Percentiles rank a stretch among this genome's conserved stretches.
These are phyloP conservation scores for Triplophysa dalaica DNA, from an alignment of 2,113 vertebrate genomes.

Conservation along the genomic window DNA sequence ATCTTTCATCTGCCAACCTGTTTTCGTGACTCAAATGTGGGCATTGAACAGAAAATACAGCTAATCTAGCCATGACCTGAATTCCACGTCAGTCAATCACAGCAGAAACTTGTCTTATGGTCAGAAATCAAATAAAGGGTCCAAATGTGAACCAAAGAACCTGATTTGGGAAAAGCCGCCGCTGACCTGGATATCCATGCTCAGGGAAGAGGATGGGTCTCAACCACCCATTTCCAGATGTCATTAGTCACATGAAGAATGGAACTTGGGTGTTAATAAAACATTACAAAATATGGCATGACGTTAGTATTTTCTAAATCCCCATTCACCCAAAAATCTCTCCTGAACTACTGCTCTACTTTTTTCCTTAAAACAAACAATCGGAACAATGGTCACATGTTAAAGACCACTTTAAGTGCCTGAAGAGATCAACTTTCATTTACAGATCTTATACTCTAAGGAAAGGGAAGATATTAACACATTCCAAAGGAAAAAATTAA, in stretches of 20 bases:
- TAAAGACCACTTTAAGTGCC: too few species aligned
- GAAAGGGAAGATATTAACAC: too few species aligned
- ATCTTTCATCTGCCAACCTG: not conserved
- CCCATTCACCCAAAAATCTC: not conserved
- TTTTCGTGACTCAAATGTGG: not conserved
- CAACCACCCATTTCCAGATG: not conserved
- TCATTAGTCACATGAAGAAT: not conserved
- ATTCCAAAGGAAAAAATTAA: too few species aligned
- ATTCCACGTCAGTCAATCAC: not conserved
- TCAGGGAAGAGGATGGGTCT: conserved; percentile 9
- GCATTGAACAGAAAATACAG: not conserved
- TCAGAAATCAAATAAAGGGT: not conserved
- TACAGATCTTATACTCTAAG: too few species aligned
- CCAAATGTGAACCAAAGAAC: not conserved
- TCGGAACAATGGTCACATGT: too few species aligned
- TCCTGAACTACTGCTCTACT: too few species aligned
- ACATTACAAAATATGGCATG: not conserved
- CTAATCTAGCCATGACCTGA: not conserved
- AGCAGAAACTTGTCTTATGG: not conserved
- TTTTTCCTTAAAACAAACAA: too few species aligned
- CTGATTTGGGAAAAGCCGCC: conserved; percentile 34
- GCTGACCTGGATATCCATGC: conserved; percentile 27
- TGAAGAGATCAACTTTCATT: too few species aligned
- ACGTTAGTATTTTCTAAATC: not conserved
- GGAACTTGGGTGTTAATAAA: not conserved